Evolutionary conservation across 2,113 vertebrate species (phyloP).

Genomic region (Tupaia chinensis): DNA sequence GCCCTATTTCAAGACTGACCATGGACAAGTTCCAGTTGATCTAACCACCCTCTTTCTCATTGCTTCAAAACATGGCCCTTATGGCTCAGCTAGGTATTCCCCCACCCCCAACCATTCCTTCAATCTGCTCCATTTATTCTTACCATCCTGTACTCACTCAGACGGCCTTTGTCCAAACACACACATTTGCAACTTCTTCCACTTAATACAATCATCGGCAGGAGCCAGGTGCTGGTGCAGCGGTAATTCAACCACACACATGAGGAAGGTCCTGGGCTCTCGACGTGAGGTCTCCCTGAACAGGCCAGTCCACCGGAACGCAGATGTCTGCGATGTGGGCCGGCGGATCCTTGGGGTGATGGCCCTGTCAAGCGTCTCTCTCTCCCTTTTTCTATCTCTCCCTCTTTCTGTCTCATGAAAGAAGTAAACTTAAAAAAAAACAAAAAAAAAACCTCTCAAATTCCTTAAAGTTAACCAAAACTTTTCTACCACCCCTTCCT

Average conservation of each 20-base stretch:
- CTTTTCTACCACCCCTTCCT: background rate
- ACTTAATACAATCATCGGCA: no score
- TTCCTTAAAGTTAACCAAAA: background rate
- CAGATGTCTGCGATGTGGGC: no score
- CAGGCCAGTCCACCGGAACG: no score
- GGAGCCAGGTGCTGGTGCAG: no score
- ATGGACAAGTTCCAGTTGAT: background rate
- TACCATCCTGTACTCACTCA: background rate
- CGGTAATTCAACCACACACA: no score
- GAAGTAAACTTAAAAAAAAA: no score
- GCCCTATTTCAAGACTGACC: background rate
- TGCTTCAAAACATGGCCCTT: background rate
- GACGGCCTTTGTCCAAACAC: background rate
- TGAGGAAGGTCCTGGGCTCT: no score
- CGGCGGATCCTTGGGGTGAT: no score
- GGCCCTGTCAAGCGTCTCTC: no score
- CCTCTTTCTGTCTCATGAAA: no score
- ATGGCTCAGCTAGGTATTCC: background rate
- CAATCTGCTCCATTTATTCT: background rate
- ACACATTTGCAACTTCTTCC: background rate
- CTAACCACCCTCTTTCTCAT: background rate
- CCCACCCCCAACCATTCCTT: background rate
- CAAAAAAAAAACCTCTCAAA: background rate
- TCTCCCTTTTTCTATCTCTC: no score
- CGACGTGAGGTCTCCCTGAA: no score